Conservation (phyloP, 1,140 invertebrate species). For the Papilio machaon region DNA sequence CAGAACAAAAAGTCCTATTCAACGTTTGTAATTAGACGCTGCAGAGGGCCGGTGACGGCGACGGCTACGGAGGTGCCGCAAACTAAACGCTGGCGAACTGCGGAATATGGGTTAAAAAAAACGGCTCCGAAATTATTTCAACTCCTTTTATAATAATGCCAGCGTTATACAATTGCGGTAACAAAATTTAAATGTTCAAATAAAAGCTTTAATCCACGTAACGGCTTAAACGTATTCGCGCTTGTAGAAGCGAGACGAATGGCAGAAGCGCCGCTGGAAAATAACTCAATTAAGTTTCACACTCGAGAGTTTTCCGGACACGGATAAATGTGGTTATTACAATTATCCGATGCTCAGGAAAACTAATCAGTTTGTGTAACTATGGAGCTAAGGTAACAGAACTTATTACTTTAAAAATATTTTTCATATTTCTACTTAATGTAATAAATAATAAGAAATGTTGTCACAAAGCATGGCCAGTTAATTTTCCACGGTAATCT, state of each 20-base stretch:
- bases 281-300: conserved; percentile 77
- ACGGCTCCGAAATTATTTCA: conserved; percentile 33
- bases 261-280: conserved; percentile 54
- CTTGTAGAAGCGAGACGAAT: conserved; percentile 27
- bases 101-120: conserved; percentile 35
- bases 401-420: not conserved
- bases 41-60: conserved; percentile 43
- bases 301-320: conserved; percentile 67
- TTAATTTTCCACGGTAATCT: conserved; percentile 54
- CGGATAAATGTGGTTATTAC: conserved; percentile 71
- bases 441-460: conserved; percentile 1
- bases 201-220: conserved; percentile 21
- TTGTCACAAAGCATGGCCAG: conserved; percentile 36
- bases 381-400: conserved; percentile 40
- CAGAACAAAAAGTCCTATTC: conserved; percentile 72
- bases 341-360: conserved; percentile 68
- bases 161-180: conserved; percentile 26
- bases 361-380: conserved; percentile 64
- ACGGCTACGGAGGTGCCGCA: conserved; percentile 10
- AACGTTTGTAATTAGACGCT: conserved; percentile 74
- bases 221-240: conserved; percentile 24
- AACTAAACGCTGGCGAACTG: conserved; percentile 26
- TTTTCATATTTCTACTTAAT: not conserved
- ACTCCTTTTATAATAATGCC: conserved; percentile 24
- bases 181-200: conserved; percentile 32